Evolutionary conservation across 2,888 invertebrate species (phyloP).

Genomic region (Strigamia crassipes): DNA sequence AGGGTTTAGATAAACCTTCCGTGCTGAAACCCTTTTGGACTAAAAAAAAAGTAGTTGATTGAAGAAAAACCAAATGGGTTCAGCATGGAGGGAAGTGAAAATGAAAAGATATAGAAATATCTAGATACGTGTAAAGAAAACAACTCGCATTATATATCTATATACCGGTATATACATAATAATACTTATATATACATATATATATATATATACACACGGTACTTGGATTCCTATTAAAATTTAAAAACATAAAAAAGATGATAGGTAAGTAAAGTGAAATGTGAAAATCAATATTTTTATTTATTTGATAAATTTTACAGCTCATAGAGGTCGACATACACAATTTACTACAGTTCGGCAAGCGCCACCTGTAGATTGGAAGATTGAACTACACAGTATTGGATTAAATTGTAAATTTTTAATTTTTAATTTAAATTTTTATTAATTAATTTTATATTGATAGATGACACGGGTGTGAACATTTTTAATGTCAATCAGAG

Average conservation of each 20-base stretch:
- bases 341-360: conserved; percentile 29
- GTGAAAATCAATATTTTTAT: no score
- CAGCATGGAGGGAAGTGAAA: conserved; percentile 35
- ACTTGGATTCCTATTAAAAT: not conserved
- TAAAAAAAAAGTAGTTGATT: not conserved
- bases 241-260: not conserved
- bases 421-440: not conserved
- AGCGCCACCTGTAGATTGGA: conserved; percentile 27
- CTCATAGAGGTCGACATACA: conserved; percentile 27
- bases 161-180: no score
- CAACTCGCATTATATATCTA: no score
- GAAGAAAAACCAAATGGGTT: conserved; percentile 29
- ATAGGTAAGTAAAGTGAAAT: not conserved
- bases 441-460: not conserved
- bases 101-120: conserved; percentile 32
- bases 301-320: no score
- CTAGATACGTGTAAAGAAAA: not conserved
- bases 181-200: no score
- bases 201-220: not conserved
- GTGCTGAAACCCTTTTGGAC: conserved; percentile 25
- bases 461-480: conserved; percentile 44
- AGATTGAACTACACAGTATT: conserved; percentile 14
- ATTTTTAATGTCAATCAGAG: conserved; percentile 33
- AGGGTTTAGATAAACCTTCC: conserved; percentile 22
- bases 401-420: conserved; percentile 10